A percentile compares a stretch with the other conserved stretches of the same genome.
Evolutionary conservation across 2,113 vertebrate genomes (phyloP).

Genomic region (Uropsilus gracilis): DNA sequence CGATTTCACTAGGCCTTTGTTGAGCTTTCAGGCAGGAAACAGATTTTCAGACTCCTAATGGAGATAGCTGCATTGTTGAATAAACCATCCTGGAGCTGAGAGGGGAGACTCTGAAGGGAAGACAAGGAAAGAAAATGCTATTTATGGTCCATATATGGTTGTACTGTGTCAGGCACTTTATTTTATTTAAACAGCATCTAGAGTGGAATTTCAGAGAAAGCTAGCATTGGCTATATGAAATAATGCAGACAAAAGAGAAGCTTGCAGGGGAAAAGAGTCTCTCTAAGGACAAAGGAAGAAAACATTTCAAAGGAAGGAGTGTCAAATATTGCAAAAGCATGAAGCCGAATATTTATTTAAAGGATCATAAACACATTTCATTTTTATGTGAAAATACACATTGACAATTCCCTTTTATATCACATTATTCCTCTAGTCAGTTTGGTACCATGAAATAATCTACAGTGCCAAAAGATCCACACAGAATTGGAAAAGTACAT

Average conservation of each 20-base stretch:
- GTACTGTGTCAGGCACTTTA: not conserved
- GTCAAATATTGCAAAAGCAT: not conserved
- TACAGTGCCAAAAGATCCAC: not conserved
- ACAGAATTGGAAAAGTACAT: not conserved
- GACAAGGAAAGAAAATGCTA: not conserved
- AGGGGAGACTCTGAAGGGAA: not conserved
- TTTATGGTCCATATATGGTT: not conserved
- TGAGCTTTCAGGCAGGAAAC: not conserved
- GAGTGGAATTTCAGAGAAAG: not conserved
- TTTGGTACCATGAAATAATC: not conserved
- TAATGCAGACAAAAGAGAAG: not conserved
- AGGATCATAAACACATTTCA: not conserved
- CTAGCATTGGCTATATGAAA: not conserved
- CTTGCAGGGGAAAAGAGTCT: not conserved
- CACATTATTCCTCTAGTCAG: not conserved
- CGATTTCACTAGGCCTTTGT: too few species aligned
- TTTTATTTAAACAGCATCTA: not conserved
- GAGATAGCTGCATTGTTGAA: not conserved
- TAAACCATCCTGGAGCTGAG: not conserved
- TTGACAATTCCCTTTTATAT: not conserved
- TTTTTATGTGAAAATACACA: constrained; percentile 38
- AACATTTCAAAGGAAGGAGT: not conserved
- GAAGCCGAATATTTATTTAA: not conserved
- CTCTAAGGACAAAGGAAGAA: not conserved
- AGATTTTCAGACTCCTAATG: not conserved